phyloP scores from a whole-genome alignment of 2,797 vertebrate species.

The Pampus argenteus region DNA sequence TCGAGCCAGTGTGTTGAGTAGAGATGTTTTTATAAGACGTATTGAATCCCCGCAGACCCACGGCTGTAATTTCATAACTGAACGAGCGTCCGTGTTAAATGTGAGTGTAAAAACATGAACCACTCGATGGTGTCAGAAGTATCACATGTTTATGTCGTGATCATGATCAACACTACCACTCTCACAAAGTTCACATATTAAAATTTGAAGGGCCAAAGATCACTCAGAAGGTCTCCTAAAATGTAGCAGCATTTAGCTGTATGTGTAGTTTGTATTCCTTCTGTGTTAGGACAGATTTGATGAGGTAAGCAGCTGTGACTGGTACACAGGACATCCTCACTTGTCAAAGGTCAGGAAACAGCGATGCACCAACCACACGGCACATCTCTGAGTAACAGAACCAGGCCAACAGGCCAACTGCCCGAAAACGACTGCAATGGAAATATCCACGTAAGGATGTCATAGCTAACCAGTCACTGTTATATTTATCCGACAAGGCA shows the following conservation, averaged over 20 bases:
- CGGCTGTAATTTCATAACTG: background rate
- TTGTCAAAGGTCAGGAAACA: constrained; percentile 39
- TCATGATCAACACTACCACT: background rate
- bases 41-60: too few species aligned
- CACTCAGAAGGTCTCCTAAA: background rate
- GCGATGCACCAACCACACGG: constrained; percentile 5
- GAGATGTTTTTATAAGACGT: background rate
- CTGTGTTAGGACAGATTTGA: background rate
- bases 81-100: background rate
- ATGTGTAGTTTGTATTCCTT: background rate
- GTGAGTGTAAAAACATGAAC: background rate
- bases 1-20: background rate
- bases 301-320: constrained; percentile 43
- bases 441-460: constrained; percentile 8
- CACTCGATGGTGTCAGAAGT: background rate
- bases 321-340: constrained; percentile 67
- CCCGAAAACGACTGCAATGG: constrained; percentile 18
- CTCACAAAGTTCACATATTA: background rate
- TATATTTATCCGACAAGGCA: background rate
- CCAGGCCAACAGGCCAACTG: constrained; percentile 1
- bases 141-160: background rate
- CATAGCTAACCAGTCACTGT: constrained; percentile 4
- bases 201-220: background rate
- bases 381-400: constrained; percentile 17
- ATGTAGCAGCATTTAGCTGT: background rate